Conservation (phyloP, 1,140 invertebrate species). For the Camponotus pennsylvanicus region DNA sequence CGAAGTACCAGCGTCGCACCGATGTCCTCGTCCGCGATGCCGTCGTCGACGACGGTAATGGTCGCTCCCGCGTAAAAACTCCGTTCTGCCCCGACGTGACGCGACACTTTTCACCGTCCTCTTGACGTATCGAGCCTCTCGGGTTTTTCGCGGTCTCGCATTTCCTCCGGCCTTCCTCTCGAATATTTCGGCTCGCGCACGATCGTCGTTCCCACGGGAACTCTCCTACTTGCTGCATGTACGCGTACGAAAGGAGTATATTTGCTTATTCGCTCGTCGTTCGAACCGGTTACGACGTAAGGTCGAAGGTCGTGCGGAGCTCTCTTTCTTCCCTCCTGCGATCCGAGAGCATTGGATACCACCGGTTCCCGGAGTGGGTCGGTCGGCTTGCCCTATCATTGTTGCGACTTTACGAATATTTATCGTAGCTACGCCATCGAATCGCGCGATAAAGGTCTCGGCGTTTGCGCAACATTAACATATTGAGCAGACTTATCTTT, state of each 20-base stretch:
- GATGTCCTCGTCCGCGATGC: conserved; percentile 25
- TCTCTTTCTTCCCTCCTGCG: conserved; percentile 42
- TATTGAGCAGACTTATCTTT: background rate
- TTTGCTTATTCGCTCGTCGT: conserved; percentile 50
- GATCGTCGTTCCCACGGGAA: conserved; percentile 71
- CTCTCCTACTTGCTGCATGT: conserved; percentile 7
- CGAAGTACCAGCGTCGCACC: conserved; percentile 37
- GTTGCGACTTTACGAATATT: conserved; percentile 68
- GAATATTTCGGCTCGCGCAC: conserved; percentile 48
- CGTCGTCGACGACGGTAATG: conserved; percentile 41
- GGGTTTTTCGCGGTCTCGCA: conserved; percentile 31
- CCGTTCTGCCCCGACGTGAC: background rate
- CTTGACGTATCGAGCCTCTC: conserved; percentile 1
- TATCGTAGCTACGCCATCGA: conserved; percentile 27
- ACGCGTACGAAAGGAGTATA: conserved; percentile 50
- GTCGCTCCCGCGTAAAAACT: conserved; percentile 33
- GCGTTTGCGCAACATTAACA: conserved; percentile 9
- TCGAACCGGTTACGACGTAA: conserved; percentile 72
- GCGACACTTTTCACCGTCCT: conserved; percentile 29
- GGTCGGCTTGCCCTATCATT: conserved; percentile 64
- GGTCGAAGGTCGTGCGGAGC: conserved; percentile 70
- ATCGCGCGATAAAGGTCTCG: conserved; percentile 39
- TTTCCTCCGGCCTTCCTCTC: conserved; percentile 11
- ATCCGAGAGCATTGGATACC: conserved; percentile 36
- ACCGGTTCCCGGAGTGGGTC: conserved; percentile 51